Evolutionary conservation across 2,797 vertebrate species (phyloP), one percentile per base, ranked within the genome.

Genomic region (Brachyalestes nurse): DNA sequence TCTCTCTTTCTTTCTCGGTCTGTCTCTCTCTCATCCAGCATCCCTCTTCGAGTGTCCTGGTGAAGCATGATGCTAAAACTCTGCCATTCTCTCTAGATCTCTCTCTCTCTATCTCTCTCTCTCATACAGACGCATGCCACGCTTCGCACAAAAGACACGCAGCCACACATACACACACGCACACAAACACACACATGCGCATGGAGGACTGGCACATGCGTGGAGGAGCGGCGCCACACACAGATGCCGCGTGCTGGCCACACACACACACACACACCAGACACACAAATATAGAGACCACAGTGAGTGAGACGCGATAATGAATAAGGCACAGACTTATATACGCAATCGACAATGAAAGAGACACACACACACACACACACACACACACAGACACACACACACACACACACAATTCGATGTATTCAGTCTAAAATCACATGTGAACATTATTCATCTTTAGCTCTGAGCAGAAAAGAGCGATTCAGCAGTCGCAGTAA

Each of bases 201-300:
- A 72, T 28, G n/a, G 75, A 66, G 66, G 58, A 84, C 64, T 51
- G 71, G 78, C 74, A 77, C 75, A 75, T 75, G 75, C 60, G 66
- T 83, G 74, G 69, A 80, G 72, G 71, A 82, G 77, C 34, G 72
- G 80, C 61, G 60, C 84, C 84, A 82, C 84, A 80, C 84, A 80
- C 79, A 83, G 89, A 89, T 91, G 88, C 87, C 86, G 88, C 84
- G 85, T 74, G 80, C 83, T 49, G 28, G 17, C 57, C 79, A 81
- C 77, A 80, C 77, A 84, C 77, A 73, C 86, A 83, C 82, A 76
- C 78, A 77, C 53, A 47, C 72, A 75, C 74, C 86, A 85, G 86
- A 92, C 92, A 88, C 90, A 71, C 64, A 79, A 45, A 61, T 16
- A 61, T 12, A 57, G 25, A 34, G 40, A 42, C 40, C 40, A 42